Conservation (phyloP, 2,113 vertebrate genomes). For the Nothoprocta pentlandii region DNA sequence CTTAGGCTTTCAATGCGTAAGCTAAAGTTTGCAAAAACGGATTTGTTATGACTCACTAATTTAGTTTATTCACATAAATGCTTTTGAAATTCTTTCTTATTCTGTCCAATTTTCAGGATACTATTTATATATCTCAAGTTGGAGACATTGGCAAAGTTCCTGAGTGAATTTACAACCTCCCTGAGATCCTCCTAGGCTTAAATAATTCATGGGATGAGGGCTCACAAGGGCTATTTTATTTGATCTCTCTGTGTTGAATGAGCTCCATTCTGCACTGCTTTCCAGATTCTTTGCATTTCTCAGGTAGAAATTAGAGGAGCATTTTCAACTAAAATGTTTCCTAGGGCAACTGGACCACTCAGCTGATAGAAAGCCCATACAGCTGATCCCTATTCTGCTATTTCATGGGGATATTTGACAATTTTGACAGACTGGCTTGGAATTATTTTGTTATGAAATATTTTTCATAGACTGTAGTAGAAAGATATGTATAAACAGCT, state of each 20-base stretch:
- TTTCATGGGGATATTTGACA: background rate
- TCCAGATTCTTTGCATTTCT: background rate
- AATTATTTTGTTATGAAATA: background rate
- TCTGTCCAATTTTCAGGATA: background rate
- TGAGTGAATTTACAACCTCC: background rate
- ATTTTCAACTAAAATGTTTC: background rate
- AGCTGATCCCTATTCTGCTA: background rate
- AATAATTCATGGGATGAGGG: background rate
- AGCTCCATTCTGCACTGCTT: background rate
- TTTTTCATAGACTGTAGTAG: background rate
- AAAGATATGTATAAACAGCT: background rate
- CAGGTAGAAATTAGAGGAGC: background rate
- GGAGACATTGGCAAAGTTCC: background rate
- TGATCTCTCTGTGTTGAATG: background rate
- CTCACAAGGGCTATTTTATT: background rate
- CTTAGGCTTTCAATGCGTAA: background rate
- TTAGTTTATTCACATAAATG: background rate
- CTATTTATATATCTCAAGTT: background rate
- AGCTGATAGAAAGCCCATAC: background rate
- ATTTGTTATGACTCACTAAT: background rate
- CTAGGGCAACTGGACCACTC: background rate
- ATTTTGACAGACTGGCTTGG: background rate
- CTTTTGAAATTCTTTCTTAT: background rate
- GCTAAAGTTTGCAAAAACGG: background rate
- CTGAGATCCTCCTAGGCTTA: background rate